Evolutionary conservation across 2,888 invertebrate species (phyloP).

Genomic region (Pediacus dermestoides): DNA sequence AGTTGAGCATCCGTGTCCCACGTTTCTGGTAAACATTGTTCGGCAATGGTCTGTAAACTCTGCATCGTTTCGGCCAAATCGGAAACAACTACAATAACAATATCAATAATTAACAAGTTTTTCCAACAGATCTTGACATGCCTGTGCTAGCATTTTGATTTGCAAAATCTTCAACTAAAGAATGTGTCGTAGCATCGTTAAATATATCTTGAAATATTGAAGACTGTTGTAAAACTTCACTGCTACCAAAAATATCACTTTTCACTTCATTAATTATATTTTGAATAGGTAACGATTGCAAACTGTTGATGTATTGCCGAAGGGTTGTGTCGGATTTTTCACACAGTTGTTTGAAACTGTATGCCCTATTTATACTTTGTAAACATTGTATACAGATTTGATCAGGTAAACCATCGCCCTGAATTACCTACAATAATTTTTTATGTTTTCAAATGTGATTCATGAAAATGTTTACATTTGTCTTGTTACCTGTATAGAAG

Average conservation of each 20-base stretch:
- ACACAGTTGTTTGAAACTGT: conserved; percentile 46
- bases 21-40: conserved; percentile 47
- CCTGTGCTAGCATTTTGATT: conserved; percentile 40
- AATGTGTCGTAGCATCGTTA: conserved; percentile 42
- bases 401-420: conserved; percentile 47
- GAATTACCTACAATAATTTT: conserved; percentile 36
- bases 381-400: conserved; percentile 48
- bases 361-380: conserved; percentile 43
- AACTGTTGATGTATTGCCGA: conserved; percentile 40
- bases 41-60: conserved; percentile 47
- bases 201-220: conserved; percentile 47
- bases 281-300: conserved; percentile 7
- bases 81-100: conserved; percentile 29
- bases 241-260: conserved; percentile 41
- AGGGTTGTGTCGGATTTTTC: conserved; percentile 46
- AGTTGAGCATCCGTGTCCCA: conserved; percentile 46
- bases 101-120: neutral
- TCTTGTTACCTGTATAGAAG: conserved; percentile 42
- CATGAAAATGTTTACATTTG: neutral
- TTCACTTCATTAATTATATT: conserved; percentile 36
- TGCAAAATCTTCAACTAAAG: conserved; percentile 44
- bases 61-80: conserved; percentile 49
- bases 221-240: conserved; percentile 43
- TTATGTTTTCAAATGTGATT: neutral
- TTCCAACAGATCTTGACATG: conserved; percentile 18